Base-by-base conservation (phyloP, 2,888 invertebrate species). In the Caenorhabditis plicata region DNA sequence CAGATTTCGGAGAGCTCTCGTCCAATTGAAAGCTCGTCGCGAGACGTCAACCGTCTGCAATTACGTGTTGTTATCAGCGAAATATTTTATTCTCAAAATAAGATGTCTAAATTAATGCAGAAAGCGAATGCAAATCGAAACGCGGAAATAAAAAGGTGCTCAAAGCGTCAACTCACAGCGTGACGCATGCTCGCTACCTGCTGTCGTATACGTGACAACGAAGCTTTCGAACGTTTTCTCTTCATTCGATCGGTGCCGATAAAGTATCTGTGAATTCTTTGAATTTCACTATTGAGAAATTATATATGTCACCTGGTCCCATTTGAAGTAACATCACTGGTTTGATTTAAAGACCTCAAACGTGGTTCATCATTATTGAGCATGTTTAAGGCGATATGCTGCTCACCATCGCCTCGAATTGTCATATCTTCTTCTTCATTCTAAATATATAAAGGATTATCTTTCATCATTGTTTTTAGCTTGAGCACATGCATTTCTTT, bases 11-110 rank as follows among this genome's bases (percentile, higher is more conserved):
- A 77, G 43, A 5, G 74, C 63, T 11, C 67, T 53, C 4, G 71
- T 75, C 71, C 77, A 71, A 41, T 67, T 72, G 31, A 74, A 63
- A 4, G 78, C 76, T 22, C 77, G 63, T 20, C 71, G 64, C 1
- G 69, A 68, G 19, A 75, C 74, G 51, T 75, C 54, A 46, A 73
- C 48, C 1, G 70, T 72, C 67, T 74, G 57, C 7, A 53, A 19
- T n/a, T 33, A 15, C n/a, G 7, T n/a, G 33, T 33, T 27, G n/a
- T n/a, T 43, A 11, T 36, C 36, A 36, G 36, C 36, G 9, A n/a
- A n/a, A n/a, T n/a, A n/a, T n/a, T n/a, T n/a, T n/a, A n/a, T n/a
- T 7, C 22, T 40, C 19, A 20, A 15, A 26, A 27, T 17, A 25
- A 26, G 42, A 15, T 17, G 25, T 15, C 20, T 7, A n/a, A 32